These are phyloP conservation scores for Microcebus jonahi DNA, from an alignment of 2,113 vertebrate species.

Conservation along the genomic window DNA sequence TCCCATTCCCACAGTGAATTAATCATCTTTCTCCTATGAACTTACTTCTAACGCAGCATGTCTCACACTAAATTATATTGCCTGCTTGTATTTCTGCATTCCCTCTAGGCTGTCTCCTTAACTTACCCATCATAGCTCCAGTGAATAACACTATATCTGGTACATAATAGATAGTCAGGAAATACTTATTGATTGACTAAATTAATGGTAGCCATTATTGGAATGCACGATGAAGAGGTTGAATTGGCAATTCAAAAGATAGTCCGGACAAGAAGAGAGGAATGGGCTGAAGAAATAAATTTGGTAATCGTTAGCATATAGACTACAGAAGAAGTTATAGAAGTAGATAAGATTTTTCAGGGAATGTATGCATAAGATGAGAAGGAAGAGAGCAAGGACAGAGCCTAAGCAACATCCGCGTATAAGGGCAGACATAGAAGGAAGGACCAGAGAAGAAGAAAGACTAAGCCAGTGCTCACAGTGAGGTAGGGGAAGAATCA, in stretches of 20 bases:
- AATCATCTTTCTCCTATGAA: background rate
- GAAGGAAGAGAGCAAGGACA: background rate
- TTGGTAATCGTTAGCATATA: background rate
- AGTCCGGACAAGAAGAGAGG: background rate
- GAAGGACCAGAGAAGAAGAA: background rate
- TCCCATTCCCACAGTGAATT: background rate
- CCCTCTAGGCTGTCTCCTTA: background rate
- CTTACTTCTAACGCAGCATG: background rate
- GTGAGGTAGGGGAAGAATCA: background rate
- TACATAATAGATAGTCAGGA: background rate
- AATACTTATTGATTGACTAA: background rate
- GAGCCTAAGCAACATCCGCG: background rate
- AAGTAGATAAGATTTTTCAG: background rate
- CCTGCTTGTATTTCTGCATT: background rate
- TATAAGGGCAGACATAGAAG: background rate
- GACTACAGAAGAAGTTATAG: background rate
- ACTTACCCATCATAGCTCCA: background rate
- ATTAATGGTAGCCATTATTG: background rate
- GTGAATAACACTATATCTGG: background rate
- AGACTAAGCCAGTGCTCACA: no score
- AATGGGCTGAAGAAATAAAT: slow-evolving; percentile 7
- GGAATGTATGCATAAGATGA: background rate
- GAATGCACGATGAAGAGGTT: background rate
- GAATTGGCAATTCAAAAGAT: background rate
- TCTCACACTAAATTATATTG: background rate